Base-by-base conservation (phyloP, 2,113 vertebrate species). In the Triplophysa rosa region DNA sequence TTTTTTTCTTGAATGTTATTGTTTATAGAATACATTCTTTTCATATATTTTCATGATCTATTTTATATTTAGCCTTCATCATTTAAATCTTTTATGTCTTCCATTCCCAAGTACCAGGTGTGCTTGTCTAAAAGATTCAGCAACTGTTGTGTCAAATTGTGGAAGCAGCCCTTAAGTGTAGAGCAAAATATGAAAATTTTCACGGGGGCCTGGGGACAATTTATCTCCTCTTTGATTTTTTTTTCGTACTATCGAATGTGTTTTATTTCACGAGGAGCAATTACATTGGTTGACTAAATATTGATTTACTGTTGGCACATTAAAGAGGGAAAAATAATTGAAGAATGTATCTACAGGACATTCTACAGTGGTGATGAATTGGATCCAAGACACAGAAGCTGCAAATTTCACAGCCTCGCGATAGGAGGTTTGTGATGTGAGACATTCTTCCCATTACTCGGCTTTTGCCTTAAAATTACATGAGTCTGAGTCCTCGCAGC, bases 271-370 rank as follows among this genome's bases (percentile, higher is more conserved):
- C 76, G 33, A 83, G 67, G 85, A 86, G 90, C 88, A 93, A 93
- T 93, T 92, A 91, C 91, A 91, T 82, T 78, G 85, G 86, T 91
- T 90, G 89, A 91, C 92, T 93, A 93, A 93, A 92, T 90, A 91
- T 84, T 88, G 87, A 90, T 90, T 90, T 90, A 90, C 92, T 90
- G 87, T 87, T 80, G 84, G 87, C 82, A 92, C 91, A 91, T 92
- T 93, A 93, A 93, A 93, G 90, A 87, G 82, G 65, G 86, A 88
- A 89, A 92, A 88, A 91, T 93, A 93, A 92, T 92, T 92, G 92
- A 89, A 92, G 87, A 93, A 93, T 86, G 91, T 92, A 92, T 92
- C 92, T 93, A 93, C 91, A 91, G 92, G 92, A 93, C 89, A 92
- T 92, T 86, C 86, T 83, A 87, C 88, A 91, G 87, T 85, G 86